Base-by-base conservation (phyloP, 2,113 vertebrate genomes). In the Thymallus thymallus region DNA sequence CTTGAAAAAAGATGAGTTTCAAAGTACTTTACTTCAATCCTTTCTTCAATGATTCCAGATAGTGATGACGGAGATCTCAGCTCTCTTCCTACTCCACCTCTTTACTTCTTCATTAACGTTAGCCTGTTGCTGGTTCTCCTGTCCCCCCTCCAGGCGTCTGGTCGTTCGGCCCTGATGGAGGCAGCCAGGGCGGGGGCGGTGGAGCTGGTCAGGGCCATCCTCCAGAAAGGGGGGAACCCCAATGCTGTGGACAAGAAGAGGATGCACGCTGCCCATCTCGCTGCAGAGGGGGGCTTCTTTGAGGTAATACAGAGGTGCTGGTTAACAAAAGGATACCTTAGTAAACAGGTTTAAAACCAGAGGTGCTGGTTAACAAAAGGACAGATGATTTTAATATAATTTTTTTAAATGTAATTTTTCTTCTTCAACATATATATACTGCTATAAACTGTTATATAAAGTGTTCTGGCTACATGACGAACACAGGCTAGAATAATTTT, bases 91-190 rank as follows among this genome's bases (percentile, higher is more conserved):
- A 41, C 9, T 41, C 35, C 7, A 2, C 35, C 35, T 41, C 35
- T 41, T 41, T 12, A 41, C 35, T 12, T 41, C 3, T 9, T 10
- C 35, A 41, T 32, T 12, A 41, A 55, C 51, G 0, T 20, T 18
- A 55, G 51, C 18, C 20, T 6, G 51, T 55, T 55, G 51, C 6
- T 55, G 51, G 20, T 6, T 55, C 4, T 55, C 51, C 51, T 55
- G 4, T 55, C 1, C 18, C 16, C 51, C 64, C 22, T 23, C n/a
- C 86, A 99, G 98, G 78, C 85, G 63, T 97, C 95, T 0, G 94
- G 96, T 3, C 89, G 94, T 35, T 98, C 95, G 0, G 95, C 93
- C 9, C 69, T 99, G 72, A 99, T 99, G 96, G 96, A 94, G 84
- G 94, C 95, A 0, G 83, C 93, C 0, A 91, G 91, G 80, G 92